A percentile compares a stretch with the other conserved stretches of the same genome.
These are phyloP conservation scores for Lutjanus campechanus DNA, from an alignment of 2,797 vertebrate species.

Conservation along the genomic window DNA sequence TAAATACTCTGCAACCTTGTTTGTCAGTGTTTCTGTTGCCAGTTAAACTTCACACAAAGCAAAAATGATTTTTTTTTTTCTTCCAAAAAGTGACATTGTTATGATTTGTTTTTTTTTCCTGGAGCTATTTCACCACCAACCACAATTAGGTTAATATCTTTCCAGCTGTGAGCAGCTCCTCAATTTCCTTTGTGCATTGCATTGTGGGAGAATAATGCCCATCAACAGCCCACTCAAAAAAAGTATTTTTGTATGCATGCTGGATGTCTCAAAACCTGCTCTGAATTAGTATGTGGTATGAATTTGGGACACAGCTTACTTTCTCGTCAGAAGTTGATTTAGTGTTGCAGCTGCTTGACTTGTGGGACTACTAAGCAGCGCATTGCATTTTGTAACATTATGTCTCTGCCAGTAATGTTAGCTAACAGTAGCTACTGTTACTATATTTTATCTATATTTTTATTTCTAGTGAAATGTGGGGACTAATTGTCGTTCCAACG, in stretches of 20 bases:
- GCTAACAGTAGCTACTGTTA: no score
- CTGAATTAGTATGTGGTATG: neutral
- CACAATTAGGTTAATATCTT: neutral
- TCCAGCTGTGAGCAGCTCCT: constrained; percentile 5
- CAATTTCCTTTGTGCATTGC: constrained; percentile 4
- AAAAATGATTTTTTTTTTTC: neutral
- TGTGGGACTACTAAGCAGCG: neutral
- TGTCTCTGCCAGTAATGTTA: no score
- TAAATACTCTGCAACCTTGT: neutral
- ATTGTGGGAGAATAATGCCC: constrained; percentile 8
- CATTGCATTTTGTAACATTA: neutral
- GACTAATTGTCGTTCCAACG: no score
- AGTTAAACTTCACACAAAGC: neutral
- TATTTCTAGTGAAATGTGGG: no score
- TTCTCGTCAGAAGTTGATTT: neutral
- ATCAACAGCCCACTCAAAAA: neutral
- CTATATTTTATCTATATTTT: no score
- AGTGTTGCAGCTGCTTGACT: neutral
- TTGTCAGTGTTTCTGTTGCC: neutral
- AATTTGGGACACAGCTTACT: neutral
- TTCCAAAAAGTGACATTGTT: neutral
- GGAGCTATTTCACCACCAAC: neutral
- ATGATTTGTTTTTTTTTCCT: constrained; percentile 5
- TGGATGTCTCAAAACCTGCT: neutral
- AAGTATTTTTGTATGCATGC: neutral